phyloP scores from a whole-genome alignment of 2,888 invertebrate species.

The Rotaria sp. region DNA sequence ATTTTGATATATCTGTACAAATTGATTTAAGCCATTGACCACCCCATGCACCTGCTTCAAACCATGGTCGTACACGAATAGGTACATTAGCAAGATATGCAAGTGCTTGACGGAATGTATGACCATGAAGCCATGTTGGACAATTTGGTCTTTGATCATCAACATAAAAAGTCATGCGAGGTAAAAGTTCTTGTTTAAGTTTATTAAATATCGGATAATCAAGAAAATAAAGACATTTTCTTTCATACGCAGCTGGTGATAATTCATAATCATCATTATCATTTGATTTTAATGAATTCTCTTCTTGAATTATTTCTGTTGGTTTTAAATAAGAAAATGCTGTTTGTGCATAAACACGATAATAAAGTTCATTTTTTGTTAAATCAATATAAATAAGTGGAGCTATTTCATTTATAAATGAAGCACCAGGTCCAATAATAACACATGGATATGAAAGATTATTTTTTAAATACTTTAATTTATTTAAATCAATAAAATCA shows the following conservation, averaged over 20 bases:
- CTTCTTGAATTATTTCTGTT: not conserved
- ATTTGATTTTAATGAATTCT: not conserved
- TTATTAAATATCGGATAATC: constrained; percentile 8
- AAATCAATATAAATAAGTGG: constrained; percentile 18
- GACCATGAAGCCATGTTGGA: not conserved
- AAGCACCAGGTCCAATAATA: constrained; percentile 29
- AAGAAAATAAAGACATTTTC: not conserved
- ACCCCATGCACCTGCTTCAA: constrained; percentile 20
- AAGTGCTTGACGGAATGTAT: constrained; percentile 9
- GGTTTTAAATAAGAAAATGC: constrained; percentile 1
- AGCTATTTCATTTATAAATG: not conserved
- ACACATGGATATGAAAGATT: constrained; percentile 25
- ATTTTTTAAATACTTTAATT: not conserved
- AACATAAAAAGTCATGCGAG: not conserved
- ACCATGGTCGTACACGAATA: constrained; percentile 8
- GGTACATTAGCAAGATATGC: not conserved
- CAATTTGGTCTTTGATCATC: constrained; percentile 15
- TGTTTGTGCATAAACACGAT: not conserved
- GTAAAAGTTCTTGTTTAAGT: not conserved
- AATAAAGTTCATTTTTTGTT: constrained; percentile 1
- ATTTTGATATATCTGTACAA: not conserved
- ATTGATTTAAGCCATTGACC: constrained; percentile 11
- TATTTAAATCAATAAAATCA: not conserved
- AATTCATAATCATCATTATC: constrained; percentile 16
- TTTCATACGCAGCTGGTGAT: not conserved